These are phyloP conservation scores for Hymenopus coronatus DNA, from an alignment of 2,888 invertebrate species.

Conservation along the genomic window DNA sequence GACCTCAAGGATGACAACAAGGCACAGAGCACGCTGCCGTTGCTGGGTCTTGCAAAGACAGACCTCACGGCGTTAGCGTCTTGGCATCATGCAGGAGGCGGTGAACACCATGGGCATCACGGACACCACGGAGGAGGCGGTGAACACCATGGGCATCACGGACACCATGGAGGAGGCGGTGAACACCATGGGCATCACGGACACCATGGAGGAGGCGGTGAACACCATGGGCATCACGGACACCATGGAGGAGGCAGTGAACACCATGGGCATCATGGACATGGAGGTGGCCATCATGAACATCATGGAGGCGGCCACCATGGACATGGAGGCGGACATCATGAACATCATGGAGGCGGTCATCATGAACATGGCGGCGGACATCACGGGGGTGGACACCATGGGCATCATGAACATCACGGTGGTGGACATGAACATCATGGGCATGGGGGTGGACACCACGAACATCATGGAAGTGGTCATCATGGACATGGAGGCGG, in stretches of 20 bases:
- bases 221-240: neutral
- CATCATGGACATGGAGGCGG: neutral
- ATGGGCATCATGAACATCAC: neutral
- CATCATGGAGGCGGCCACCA: neutral
- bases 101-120: neutral
- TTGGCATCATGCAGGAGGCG: neutral
- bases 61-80: slow-evolving; percentile 10
- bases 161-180: neutral
- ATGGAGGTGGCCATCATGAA: neutral
- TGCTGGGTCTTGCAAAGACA: neutral
- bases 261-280: neutral
- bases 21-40: neutral
- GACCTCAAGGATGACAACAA: neutral
- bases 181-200: neutral
- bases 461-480: neutral
- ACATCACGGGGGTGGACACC: neutral
- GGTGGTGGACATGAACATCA: neutral
- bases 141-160: neutral
- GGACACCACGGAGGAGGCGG: neutral
- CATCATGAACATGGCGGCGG: neutral
- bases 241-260: neutral
- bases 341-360: slow-evolving; percentile 1
- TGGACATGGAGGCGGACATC: slow-evolving; percentile 1
- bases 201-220: neutral
- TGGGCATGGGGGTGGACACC: neutral